phyloP scores from a whole-genome alignment of 2,888 invertebrate genomes.

The Oxystoma pomonae region DNA sequence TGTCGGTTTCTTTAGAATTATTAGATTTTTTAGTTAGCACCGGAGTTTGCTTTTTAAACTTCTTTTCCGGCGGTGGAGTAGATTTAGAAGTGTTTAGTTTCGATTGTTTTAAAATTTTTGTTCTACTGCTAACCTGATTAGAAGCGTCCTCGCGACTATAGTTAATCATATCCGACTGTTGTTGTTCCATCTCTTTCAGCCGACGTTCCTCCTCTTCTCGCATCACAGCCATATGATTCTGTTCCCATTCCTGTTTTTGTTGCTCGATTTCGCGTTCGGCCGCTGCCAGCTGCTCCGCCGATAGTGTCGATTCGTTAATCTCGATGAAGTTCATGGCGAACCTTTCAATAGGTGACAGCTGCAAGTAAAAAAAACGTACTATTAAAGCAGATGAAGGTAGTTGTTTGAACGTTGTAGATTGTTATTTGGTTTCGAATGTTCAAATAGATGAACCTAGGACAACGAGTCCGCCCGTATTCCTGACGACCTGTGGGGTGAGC shows the following conservation, averaged over 20 bases:
- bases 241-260: conserved; percentile 84
- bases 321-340: conserved; percentile 95
- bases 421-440: no score
- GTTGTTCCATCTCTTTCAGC: conserved; percentile 55
- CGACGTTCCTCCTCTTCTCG: conserved; percentile 63
- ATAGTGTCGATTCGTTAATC: conserved; percentile 72
- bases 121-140: conserved; percentile 77
- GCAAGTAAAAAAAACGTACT: no score
- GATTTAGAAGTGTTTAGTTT: background rate
- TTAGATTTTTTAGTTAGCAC: background rate
- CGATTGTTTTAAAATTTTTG: conserved; percentile 27
- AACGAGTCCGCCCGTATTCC: no score
- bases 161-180: conserved; percentile 65
- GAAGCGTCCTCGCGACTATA: conserved; percentile 73
- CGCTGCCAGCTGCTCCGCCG: conserved; percentile 80
- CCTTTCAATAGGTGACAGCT: conserved; percentile 91
- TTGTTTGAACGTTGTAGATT: no score
- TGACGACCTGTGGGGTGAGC: no score
- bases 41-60: background rate
- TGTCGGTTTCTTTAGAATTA: background rate
- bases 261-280: conserved; percentile 86
- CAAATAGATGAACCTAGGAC: no score
- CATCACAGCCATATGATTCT: conserved; percentile 70
- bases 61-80: background rate
- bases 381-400: no score